These are phyloP conservation scores for Cryptus armator DNA, from an alignment of 2,888 invertebrate species.

Conservation along the genomic window DNA sequence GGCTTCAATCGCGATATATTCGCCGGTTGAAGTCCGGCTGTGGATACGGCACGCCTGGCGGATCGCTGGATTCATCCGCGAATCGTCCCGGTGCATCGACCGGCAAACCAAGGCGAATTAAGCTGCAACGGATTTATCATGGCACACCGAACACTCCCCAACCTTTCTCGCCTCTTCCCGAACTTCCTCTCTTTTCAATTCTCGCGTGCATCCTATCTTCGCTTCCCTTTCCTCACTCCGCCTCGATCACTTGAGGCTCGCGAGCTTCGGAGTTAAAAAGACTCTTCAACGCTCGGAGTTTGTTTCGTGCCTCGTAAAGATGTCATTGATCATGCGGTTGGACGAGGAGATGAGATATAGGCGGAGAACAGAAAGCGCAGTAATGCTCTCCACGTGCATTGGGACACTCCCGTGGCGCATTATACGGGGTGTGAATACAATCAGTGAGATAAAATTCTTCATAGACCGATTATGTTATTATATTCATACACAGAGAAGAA, in stretches of 20 bases:
- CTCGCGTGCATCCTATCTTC: neutral
- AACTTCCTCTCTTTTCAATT: conserved; percentile 37
- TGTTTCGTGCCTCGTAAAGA: conserved; percentile 77
- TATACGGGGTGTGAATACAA: conserved; percentile 72
- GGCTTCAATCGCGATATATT: conserved; percentile 44
- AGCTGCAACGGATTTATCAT: conserved; percentile 76
- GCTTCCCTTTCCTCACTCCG: conserved; percentile 3
- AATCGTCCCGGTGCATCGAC: conserved; percentile 56
- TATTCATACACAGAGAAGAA: neutral
- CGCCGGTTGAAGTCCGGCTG: conserved; percentile 3
- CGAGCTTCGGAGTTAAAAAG: conserved; percentile 42
- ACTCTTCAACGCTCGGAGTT: conserved; percentile 51
- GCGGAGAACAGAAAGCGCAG: conserved; percentile 22
- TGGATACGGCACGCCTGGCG: conserved; percentile 34
- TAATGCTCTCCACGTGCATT: conserved; percentile 10
- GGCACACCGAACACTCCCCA: conserved; percentile 69
- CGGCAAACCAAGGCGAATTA: conserved; percentile 71
- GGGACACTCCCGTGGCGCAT: conserved; percentile 20
- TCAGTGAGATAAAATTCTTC: conserved; percentile 63
- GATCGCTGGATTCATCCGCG: conserved; percentile 16
- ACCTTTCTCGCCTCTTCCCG: conserved; percentile 43
- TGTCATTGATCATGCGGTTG: conserved; percentile 77
- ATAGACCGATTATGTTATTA: neutral
- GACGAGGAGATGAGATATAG: conserved; percentile 59
- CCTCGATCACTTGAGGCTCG: conserved; percentile 36